A percentile compares a stretch with the other conserved stretches of the same genome.
Conservation (phyloP, 2,888 invertebrate genomes). For the Tribolium freemani region DNA sequence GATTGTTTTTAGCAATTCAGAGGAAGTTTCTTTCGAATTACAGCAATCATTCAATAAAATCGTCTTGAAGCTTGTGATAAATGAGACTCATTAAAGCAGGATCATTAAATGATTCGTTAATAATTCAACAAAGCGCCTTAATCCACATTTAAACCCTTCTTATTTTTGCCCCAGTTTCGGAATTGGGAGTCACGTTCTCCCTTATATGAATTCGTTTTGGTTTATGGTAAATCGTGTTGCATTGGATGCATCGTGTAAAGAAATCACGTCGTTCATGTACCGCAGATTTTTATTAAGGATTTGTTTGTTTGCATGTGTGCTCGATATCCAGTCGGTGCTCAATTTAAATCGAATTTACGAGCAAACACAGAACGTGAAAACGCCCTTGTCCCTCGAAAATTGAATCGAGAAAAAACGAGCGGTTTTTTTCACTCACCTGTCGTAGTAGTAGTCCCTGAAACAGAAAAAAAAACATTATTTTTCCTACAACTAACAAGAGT, state of each 20-base stretch:
- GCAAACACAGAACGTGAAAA: conserved; percentile 27
- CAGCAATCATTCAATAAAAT: no score
- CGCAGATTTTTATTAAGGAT: conserved; percentile 42
- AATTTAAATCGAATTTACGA: conserved; percentile 36
- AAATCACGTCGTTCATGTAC: conserved; percentile 31
- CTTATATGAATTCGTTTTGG: conserved; percentile 34
- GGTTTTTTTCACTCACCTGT: conserved; percentile 71
- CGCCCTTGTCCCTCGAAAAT: conserved; percentile 5
- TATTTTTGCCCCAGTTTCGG: no score
- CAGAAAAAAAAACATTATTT: conserved; percentile 61
- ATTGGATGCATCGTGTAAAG: conserved; percentile 41
- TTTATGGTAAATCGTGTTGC: conserved; percentile 49
- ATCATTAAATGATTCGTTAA: no score
- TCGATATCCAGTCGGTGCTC: conserved; percentile 30
- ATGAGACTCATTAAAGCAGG: no score
- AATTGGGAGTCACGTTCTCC: conserved; percentile 2
- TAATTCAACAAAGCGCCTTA: no score
- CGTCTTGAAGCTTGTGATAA: no score
- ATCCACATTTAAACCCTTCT: no score
- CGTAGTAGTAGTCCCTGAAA: conserved; percentile 80
- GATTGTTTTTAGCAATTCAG: no score
- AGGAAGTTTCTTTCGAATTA: no score
- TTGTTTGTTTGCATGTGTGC: conserved; percentile 38
- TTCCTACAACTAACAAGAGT: no score
- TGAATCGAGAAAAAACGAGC: conserved; percentile 4